phyloP scores from a whole-genome alignment of 2,797 vertebrate genomes.

The Cyclura pinguis region DNA sequence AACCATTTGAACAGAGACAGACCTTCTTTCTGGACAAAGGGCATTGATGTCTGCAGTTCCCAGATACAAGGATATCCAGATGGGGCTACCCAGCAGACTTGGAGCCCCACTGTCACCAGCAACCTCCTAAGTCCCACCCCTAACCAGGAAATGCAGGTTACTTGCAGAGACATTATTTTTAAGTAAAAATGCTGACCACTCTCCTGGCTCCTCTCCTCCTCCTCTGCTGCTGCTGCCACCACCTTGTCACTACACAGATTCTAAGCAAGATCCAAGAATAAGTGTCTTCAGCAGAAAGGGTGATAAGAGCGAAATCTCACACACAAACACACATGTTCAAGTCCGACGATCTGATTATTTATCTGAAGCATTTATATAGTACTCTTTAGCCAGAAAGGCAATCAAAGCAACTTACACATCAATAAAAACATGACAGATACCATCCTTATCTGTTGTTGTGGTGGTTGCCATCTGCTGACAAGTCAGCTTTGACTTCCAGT shows the following conservation, averaged over 20 bases:
- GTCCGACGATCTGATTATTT: neutral
- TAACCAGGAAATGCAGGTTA: neutral
- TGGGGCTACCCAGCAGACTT: too few relatives aligned
- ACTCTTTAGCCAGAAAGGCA: too few relatives aligned
- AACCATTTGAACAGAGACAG: conserved; percentile 14
- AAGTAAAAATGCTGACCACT: neutral
- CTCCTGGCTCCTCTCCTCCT: neutral
- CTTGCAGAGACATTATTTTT: too few relatives aligned
- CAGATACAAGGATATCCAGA: neutral
- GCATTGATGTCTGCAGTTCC: neutral
- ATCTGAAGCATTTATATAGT: too few relatives aligned
- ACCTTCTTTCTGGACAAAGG: neutral
- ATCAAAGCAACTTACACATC: too few relatives aligned
- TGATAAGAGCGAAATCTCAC: neutral
- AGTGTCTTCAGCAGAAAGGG: neutral
- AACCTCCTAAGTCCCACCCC: neutral
- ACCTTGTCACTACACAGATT: neutral
- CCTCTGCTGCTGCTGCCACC: neutral
- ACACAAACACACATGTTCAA: rapidly evolving
- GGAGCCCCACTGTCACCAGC: too few relatives aligned
- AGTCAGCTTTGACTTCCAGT: too few relatives aligned
- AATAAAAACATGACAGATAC: too few relatives aligned
- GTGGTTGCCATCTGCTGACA: too few relatives aligned
- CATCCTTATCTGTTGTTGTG: too few relatives aligned
- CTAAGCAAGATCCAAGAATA: conserved; percentile 10